A percentile compares a stretch with the other conserved stretches of the same genome.
Evolutionary conservation across 1,140 invertebrate species (phyloP).

Genomic region (Drosophila pectinifera): DNA sequence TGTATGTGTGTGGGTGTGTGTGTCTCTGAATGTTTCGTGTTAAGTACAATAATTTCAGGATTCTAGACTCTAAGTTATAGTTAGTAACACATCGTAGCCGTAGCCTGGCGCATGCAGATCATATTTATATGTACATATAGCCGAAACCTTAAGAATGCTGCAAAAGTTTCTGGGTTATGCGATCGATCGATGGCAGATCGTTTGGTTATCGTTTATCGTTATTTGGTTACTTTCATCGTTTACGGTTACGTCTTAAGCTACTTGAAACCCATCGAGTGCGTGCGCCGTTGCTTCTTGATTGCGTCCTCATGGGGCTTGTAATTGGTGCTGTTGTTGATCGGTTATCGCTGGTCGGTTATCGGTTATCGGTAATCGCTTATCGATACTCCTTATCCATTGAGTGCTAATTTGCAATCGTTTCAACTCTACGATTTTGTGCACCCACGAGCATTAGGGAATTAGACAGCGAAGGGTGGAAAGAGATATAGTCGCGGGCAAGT

Average conservation of each 20-base stretch:
- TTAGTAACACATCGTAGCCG: conserved; percentile 35
- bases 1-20: conserved; percentile 27
- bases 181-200: conserved; percentile 10
- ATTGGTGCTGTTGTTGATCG: conserved; percentile 30
- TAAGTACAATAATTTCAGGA: conserved; percentile 63
- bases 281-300: conserved; percentile 8
- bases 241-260: conserved; percentile 22
- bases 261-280: conserved; percentile 25
- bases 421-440: conserved; percentile 39
- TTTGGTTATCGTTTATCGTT: conserved; percentile 15
- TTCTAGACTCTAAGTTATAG: conserved; percentile 7
- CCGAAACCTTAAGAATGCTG: conserved; percentile 25
- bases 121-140: conserved; percentile 11
- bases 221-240: conserved; percentile 3
- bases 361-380: conserved; percentile 6
- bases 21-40: conserved; percentile 16
- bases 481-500: not conserved
- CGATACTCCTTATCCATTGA: conserved; percentile 9
- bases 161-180: conserved; percentile 22
- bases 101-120: conserved; percentile 30
- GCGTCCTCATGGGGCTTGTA: conserved; percentile 1
- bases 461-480: not conserved
- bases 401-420: conserved; percentile 40
- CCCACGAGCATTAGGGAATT: conserved; percentile 27
- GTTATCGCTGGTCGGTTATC: conserved; percentile 16